These are phyloP conservation scores for Peromyscus eremicus DNA, from an alignment of 2,797 vertebrate genomes.

Conservation along the genomic window DNA sequence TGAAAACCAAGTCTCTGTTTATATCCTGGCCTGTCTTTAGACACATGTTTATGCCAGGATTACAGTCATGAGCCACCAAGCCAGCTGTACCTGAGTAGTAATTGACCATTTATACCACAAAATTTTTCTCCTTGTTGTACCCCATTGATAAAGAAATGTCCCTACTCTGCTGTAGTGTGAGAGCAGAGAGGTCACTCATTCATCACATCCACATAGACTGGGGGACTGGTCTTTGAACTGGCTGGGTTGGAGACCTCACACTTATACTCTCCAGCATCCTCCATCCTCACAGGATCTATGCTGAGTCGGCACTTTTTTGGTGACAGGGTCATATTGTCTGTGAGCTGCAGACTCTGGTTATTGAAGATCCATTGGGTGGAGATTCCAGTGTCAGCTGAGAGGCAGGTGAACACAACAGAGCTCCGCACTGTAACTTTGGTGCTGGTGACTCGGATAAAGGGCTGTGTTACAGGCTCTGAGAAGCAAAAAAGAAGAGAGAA, in stretches of 20 bases:
- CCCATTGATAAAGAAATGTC: neutral
- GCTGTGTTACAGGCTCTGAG: neutral
- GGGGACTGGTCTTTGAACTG: neutral
- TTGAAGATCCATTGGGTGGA: neutral
- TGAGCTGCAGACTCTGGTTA: neutral
- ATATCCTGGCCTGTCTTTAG: neutral
- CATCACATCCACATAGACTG: too few relatives aligned
- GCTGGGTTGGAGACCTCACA: neutral
- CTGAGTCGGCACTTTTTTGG: neutral
- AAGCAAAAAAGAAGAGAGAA: neutral
- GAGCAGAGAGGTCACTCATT: neutral
- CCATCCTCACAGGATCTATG: neutral
- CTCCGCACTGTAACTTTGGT: neutral
- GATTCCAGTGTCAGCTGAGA: too few relatives aligned
- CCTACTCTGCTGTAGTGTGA: neutral
- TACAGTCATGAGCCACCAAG: rapidly evolving
- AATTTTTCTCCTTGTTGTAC: neutral
- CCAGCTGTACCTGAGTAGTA: neutral
- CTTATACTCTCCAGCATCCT: neutral
- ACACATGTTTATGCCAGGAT: too few relatives aligned
- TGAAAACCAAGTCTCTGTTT: neutral
- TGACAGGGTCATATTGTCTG: neutral
- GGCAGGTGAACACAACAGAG: neutral
- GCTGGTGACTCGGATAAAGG: neutral
- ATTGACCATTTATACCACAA: neutral